Evolutionary conservation across 1,140 invertebrate genomes (phyloP).

Genomic region (Cyphomyrmex costatus): DNA sequence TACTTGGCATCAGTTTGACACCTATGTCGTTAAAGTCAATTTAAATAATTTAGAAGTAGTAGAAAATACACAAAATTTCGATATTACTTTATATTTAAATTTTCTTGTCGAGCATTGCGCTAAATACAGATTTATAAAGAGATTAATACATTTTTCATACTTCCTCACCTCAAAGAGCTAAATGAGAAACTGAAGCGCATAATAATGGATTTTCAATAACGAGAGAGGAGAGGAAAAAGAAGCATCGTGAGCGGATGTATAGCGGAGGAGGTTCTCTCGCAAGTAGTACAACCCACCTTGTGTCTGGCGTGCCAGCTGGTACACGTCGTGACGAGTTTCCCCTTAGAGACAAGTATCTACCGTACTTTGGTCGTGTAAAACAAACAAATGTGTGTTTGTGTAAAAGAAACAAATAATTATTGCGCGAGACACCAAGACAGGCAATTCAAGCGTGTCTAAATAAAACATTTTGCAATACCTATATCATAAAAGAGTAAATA

Average conservation of each 20-base stretch:
- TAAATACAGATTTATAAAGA: background rate
- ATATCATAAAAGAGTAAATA: background rate
- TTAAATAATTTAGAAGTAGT: background rate
- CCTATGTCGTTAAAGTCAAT: background rate
- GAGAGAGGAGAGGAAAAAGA: background rate
- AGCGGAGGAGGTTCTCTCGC: slow-evolving; percentile 25
- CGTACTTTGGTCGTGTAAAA: slow-evolving; percentile 2
- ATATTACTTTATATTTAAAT: background rate
- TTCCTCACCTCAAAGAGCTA: background rate
- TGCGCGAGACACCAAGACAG: background rate
- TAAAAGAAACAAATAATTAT: slow-evolving; percentile 23
- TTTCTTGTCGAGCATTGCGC: background rate
- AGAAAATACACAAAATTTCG: background rate
- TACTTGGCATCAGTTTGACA: slow-evolving; percentile 24
- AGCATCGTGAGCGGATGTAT: background rate
- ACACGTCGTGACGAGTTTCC: slow-evolving; percentile 65
- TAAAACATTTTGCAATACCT: background rate
- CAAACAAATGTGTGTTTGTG: background rate
- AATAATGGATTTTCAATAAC: slow-evolving; percentile 55
- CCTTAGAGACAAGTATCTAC: slow-evolving; percentile 35
- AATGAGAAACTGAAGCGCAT: background rate
- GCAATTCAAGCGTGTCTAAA: background rate
- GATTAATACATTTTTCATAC: slow-evolving; percentile 18
- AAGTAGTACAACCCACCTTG: slow-evolving; percentile 79
- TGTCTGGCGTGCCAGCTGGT: slow-evolving; percentile 81